These are phyloP conservation scores for Steinernema hermaphroditum DNA, from an alignment of 2,888 invertebrate species.

Conservation along the genomic window DNA sequence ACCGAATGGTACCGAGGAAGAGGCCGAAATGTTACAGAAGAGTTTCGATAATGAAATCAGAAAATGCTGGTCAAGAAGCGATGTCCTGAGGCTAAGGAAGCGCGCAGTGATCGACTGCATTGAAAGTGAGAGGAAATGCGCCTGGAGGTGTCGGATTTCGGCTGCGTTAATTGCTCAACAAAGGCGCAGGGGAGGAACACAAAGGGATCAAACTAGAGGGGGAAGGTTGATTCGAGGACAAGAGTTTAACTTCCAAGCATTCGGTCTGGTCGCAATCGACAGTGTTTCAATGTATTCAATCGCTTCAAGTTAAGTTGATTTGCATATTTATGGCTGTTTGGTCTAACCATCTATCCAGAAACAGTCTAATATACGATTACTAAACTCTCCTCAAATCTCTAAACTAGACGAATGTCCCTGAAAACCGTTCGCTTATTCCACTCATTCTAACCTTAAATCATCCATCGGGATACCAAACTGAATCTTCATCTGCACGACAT, in stretches of 20 bases:
- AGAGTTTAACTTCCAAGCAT: not conserved
- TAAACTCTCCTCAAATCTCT: too few relatives aligned
- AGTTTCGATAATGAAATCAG: not conserved
- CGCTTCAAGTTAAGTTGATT: not conserved
- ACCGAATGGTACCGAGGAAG: too few relatives aligned
- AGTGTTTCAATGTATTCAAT: not conserved
- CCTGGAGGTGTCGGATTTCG: slow-evolving; percentile 12
- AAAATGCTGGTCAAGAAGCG: not conserved
- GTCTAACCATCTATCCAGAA: too few relatives aligned
- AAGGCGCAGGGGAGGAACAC: not conserved
- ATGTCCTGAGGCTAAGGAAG: not conserved
- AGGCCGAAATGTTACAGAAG: too few relatives aligned
- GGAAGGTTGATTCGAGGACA: not conserved
- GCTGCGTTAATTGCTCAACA: not conserved
- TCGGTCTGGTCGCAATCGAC: not conserved
- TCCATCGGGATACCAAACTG: not conserved
- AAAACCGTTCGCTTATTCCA: not conserved
- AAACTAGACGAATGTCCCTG: too few relatives aligned
- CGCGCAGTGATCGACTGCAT: not conserved
- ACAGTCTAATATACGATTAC: too few relatives aligned
- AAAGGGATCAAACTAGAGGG: not conserved
- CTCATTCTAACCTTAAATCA: not conserved
- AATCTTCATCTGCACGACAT: too few relatives aligned
- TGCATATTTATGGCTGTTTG: not conserved
- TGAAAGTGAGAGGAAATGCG: not conserved